These are phyloP conservation scores for Fringilla coelebs DNA, from an alignment of 2,797 vertebrate genomes.

Conservation along the genomic window DNA sequence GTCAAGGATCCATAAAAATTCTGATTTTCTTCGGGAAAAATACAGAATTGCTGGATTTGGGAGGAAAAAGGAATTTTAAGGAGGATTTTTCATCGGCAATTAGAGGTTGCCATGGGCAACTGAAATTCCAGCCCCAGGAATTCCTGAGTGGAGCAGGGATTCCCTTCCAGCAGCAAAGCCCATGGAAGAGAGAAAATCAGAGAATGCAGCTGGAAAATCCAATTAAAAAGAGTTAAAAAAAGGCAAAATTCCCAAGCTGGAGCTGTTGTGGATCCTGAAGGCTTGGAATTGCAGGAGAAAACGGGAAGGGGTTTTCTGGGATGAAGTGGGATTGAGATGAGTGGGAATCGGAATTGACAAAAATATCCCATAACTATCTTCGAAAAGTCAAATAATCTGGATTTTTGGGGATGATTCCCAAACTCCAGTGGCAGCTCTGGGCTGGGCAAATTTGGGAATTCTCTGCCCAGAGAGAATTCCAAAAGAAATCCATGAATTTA, in stretches of 20 bases:
- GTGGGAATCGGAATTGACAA: background rate
- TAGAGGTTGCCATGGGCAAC: conserved; percentile 22
- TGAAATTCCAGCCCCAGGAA: background rate
- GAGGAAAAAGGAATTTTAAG: background rate
- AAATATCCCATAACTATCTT: background rate
- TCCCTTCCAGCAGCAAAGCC: conserved; percentile 8
- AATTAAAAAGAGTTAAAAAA: background rate
- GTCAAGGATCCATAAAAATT: background rate
- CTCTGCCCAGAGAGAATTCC: background rate
- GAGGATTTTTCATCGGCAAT: background rate
- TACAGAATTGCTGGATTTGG: background rate
- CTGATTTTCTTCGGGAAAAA: background rate
- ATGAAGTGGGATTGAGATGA: background rate
- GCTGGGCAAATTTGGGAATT: background rate
- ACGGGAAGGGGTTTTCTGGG: background rate
- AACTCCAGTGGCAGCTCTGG: rapidly evolving
- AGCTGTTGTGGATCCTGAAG: background rate
- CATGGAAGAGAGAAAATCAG: background rate
- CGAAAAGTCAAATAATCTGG: background rate
- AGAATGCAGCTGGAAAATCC: background rate
- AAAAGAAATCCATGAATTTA: background rate
- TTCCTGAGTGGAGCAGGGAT: background rate
- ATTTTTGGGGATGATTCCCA: background rate
- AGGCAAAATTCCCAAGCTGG: background rate
- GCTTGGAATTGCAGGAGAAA: background rate